Conservation (phyloP, 2,113 vertebrate genomes). For the Lipotes vexillifer region DNA sequence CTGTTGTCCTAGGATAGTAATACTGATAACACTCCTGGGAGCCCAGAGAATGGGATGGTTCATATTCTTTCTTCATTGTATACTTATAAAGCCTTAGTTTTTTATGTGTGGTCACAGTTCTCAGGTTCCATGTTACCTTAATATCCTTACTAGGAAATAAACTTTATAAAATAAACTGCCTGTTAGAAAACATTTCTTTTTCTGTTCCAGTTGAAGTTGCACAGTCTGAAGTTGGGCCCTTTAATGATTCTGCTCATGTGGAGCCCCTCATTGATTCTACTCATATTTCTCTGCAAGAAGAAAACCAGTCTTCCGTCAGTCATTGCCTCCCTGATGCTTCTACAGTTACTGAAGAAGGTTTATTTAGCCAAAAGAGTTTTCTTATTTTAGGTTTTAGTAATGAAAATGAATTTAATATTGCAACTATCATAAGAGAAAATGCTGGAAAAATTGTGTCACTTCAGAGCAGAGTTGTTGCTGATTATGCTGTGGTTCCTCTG, state of each 20-base stretch:
- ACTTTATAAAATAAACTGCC: constrained; percentile 7
- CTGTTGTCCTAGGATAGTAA: background rate
- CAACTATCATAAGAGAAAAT: constrained; percentile 85
- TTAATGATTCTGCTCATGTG: constrained; percentile 33
- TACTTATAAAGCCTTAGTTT: background rate
- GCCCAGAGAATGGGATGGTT: background rate
- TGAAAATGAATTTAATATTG: constrained; percentile 86
- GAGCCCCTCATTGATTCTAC: constrained; percentile 60
- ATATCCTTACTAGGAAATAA: background rate
- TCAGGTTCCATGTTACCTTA: background rate
- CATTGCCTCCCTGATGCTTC: constrained; percentile 71
- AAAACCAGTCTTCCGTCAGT: constrained; percentile 48
- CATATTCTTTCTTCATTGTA: background rate
- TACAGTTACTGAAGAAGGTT: constrained; percentile 78
- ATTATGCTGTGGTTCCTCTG: constrained; percentile 94
- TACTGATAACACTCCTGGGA: background rate
- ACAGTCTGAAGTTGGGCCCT: constrained; percentile 44
- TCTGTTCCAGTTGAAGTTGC: constrained; percentile 69
- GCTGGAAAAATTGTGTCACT: constrained; percentile 84
- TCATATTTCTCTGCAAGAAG: constrained; percentile 60
- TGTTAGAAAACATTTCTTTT: constrained; percentile 14
- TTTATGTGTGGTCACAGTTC: background rate
- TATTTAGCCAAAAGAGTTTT: constrained; percentile 89
- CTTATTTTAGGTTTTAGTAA: constrained; percentile 88
- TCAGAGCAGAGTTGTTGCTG: constrained; percentile 85